A percentile compares a stretch with the other conserved stretches of the same genome.
These are phyloP conservation scores for Malacoraja senta DNA, from an alignment of 2,797 vertebrate species.

Conservation along the genomic window DNA sequence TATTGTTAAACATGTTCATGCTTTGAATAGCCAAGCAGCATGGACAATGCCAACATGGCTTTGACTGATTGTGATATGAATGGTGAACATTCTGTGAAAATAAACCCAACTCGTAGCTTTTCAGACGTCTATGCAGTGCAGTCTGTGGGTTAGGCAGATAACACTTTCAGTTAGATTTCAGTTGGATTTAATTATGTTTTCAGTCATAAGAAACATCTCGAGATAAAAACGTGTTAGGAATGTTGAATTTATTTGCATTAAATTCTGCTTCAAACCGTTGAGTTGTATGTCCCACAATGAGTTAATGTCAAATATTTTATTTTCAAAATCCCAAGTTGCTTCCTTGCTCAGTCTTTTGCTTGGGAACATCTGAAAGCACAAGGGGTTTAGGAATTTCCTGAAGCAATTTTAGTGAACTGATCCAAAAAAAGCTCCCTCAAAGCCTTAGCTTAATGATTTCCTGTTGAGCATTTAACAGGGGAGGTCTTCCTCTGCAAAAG, in stretches of 20 bases:
- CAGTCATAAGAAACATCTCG: neutral
- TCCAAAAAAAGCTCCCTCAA: neutral
- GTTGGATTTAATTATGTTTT: conserved; percentile 5
- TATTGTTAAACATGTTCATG: neutral
- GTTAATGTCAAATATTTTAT: conserved; percentile 27
- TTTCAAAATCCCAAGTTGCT: conserved; percentile 16
- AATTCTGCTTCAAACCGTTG: neutral
- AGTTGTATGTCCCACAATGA: neutral
- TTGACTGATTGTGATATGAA: neutral
- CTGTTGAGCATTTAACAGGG: neutral
- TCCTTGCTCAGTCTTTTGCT: neutral
- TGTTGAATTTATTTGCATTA: conserved; percentile 1
- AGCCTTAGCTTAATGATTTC: neutral
- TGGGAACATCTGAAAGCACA: neutral
- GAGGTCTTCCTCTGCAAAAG: neutral
- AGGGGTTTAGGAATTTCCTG: neutral
- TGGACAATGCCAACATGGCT: neutral
- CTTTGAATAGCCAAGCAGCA: neutral
- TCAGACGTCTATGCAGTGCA: neutral
- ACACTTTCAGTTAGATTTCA: neutral
- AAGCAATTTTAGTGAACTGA: neutral
- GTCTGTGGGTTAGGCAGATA: neutral
- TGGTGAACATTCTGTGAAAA: neutral
- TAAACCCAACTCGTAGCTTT: neutral
- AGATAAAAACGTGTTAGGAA: conserved; percentile 16